Conservation (phyloP, 2,888 invertebrate genomes). For the Netelia melanura region DNA sequence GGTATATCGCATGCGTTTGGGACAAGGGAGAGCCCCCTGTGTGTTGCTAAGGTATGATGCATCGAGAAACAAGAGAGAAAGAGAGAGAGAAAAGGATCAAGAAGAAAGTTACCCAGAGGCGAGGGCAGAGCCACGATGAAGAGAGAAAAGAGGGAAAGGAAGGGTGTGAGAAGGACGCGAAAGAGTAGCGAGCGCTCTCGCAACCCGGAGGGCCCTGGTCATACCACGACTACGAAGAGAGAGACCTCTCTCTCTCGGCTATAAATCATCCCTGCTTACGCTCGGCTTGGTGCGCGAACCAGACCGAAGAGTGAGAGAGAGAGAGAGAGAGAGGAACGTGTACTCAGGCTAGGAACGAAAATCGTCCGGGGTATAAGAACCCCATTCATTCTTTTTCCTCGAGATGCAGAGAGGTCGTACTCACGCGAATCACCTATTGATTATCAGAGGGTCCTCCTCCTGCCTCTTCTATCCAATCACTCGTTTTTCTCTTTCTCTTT, state of each 20-base stretch:
- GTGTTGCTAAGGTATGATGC: slow-evolving; percentile 65
- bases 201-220: slow-evolving; percentile 43
- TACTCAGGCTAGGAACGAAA: slow-evolving; percentile 29
- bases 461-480: slow-evolving; percentile 28
- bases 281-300: slow-evolving; percentile 57
- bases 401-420: slow-evolving; percentile 43
- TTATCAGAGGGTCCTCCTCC: slow-evolving; percentile 51
- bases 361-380: slow-evolving; percentile 47
- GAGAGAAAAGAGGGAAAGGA: slow-evolving; percentile 28
- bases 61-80: slow-evolving; percentile 31
- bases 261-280: slow-evolving; percentile 72
- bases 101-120: slow-evolving; percentile 35
- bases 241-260: slow-evolving; percentile 40
- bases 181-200: slow-evolving; percentile 34
- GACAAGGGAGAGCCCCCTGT: slow-evolving; percentile 34
- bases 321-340: not conserved
- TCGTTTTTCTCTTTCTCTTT: slow-evolving; percentile 1
- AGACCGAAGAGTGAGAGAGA: slow-evolving; percentile 1
- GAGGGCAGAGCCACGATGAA: slow-evolving; percentile 49
- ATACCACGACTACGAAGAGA: slow-evolving; percentile 24
- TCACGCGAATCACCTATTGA: slow-evolving; percentile 67
- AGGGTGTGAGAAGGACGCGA: slow-evolving; percentile 5
- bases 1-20: slow-evolving; percentile 55
- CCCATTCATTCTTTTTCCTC: slow-evolving; percentile 59
- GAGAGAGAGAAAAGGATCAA: slow-evolving; percentile 43